Base-by-base conservation (phyloP, 2,113 vertebrate genomes). In the Ahaetulla prasina region DNA sequence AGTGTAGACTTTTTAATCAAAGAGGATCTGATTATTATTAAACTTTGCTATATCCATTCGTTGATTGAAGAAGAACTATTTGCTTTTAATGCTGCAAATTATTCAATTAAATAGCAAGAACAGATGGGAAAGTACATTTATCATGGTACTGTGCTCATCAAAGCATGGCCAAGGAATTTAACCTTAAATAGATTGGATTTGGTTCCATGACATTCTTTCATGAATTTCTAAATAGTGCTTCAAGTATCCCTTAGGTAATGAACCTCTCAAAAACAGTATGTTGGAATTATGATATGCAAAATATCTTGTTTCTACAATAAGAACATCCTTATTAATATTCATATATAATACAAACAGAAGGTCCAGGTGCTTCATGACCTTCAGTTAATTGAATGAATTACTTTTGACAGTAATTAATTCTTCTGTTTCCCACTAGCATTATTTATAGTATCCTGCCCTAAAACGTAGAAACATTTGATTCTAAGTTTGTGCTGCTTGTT, bases 221-320 rank as follows among this genome's bases (percentile, higher is more conserved):
- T 93, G 25, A 97, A 91, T 95, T 89, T 95, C n/a, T 94, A 63
- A 93, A 47, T 52, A 92, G 86, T 18, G 45, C 89, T 93, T 96
- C 35, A 93, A 94, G 10, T 92, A 30, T 49, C 3, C 94, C 54
- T 52, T n/a, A 95, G 88, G 25, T 23, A 57, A 57, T 91, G 52
- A 94, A 27, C 47, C 50, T 53, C 54, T 86, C 84, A 53, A 93
- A 45, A 88, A 52, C 87, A 89, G 8, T 89, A 53, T 85, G 87
- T 11, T 45, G 84, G 80, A 94, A 84, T 93, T 93, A 94, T 0
- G 2, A 54, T 86, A 93, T 88, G 85, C n/a, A 92, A 53, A 50
- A 63, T 94, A 2, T 92, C 47, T 50, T 95, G 45, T 85, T 25
- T 57, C 92, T 2, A n/a, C 89, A 92, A 14, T 95, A 90, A 92